phyloP scores from a whole-genome alignment of 2,888 invertebrate species.

The Tiliacea citrago region DNA sequence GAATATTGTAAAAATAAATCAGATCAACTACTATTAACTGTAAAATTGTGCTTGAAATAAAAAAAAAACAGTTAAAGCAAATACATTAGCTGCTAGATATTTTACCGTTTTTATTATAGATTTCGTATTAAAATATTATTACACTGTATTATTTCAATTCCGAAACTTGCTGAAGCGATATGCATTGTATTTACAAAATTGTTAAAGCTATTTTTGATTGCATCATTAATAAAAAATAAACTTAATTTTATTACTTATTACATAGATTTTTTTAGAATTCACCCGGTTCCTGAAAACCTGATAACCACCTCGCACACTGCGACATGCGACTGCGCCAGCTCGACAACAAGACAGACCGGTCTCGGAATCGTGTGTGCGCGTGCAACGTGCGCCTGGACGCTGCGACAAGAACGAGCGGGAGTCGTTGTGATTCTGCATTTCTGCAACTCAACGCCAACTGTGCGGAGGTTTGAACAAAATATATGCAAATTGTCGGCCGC shows the following conservation, averaged over 20 bases:
- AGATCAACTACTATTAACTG: constrained; percentile 12
- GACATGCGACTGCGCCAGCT: not conserved
- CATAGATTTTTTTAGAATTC: constrained; percentile 29
- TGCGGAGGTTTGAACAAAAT: not conserved
- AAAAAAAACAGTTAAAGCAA: constrained; percentile 36
- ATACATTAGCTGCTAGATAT: constrained; percentile 31
- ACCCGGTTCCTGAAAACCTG: not conserved
- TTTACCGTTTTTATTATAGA: constrained; percentile 16
- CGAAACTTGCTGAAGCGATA: constrained; percentile 53
- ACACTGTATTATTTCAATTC: constrained; percentile 57
- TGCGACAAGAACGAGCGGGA: not conserved
- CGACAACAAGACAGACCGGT: not conserved
- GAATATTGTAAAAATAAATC: constrained; percentile 21
- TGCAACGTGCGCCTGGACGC: not conserved
- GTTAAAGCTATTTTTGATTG: constrained; percentile 57
- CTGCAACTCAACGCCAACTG: not conserved
- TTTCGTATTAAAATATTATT: constrained; percentile 35
- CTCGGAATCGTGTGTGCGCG: no score
- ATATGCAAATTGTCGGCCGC: not conserved
- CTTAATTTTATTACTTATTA: constrained; percentile 31
- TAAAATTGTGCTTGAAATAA: constrained; percentile 37
- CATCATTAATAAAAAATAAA: constrained; percentile 44
- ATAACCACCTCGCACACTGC: not conserved
- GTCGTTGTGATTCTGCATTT: no score
- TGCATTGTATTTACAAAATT: constrained; percentile 47